Percentiles rank a stretch among this genome's conserved stretches.
Evolutionary conservation across 2,797 vertebrate genomes (phyloP).

Genomic region (Bovichtus diacanthus): DNA sequence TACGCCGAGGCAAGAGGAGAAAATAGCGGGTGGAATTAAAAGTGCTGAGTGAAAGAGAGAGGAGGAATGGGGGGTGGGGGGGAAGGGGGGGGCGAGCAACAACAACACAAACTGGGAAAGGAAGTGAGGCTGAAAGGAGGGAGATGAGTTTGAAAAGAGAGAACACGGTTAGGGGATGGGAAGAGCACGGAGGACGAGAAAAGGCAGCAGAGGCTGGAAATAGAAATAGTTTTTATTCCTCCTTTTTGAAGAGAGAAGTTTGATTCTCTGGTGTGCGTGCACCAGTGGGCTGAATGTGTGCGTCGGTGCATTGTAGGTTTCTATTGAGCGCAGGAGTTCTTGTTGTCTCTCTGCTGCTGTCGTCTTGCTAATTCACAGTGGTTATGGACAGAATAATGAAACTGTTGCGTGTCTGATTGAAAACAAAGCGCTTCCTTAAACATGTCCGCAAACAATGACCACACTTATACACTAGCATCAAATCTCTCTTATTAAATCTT

Average conservation of each 20-base stretch:
- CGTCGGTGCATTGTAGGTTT: neutral
- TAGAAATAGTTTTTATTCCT: constrained; percentile 55
- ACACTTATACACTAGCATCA: neutral
- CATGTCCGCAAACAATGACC: neutral
- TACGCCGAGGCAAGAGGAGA: constrained; percentile 56
- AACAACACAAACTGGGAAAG: constrained; percentile 75
- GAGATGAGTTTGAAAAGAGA: constrained; percentile 65
- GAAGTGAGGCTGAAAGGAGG: constrained; percentile 77
- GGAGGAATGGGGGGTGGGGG: constrained; percentile 54
- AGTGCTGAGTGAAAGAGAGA: constrained; percentile 75
- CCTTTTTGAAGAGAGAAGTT: constrained; percentile 42
- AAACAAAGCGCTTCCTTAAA: neutral
- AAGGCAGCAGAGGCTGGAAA: constrained; percentile 60
- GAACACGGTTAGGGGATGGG: constrained; percentile 72
- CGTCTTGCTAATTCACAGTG: neutral
- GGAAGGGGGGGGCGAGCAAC: constrained; percentile 61
- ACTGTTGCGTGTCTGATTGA: neutral
- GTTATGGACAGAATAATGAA: neutral
- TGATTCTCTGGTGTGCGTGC: constrained; percentile 38
- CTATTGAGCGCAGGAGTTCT: neutral
- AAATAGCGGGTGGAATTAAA: constrained; percentile 82
- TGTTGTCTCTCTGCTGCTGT: neutral
- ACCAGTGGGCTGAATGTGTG: constrained; percentile 18
- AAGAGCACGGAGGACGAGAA: constrained; percentile 60
- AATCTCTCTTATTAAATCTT: neutral